A percentile compares a stretch with the other conserved stretches of the same genome.
These are phyloP conservation scores for Stomatorhinus ivindoensis DNA, from an alignment of 2,113 vertebrate species.

Conservation along the genomic window DNA sequence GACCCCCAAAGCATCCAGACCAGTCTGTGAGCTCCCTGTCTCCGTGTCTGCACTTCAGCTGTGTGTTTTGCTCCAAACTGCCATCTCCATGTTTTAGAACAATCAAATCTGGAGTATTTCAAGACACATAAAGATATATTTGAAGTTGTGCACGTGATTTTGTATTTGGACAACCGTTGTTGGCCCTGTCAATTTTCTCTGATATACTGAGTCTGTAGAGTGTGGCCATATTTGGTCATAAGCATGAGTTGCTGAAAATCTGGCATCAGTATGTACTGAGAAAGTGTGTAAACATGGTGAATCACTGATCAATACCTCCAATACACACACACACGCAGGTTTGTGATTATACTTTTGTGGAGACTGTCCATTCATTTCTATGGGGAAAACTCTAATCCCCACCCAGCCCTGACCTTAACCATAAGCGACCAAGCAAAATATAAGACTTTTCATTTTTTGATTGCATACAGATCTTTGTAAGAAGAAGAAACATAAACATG, in stretches of 20 bases:
- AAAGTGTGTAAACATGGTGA: background rate
- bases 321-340: background rate
- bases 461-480: too few species aligned
- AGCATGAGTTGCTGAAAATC: background rate
- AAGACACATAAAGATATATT: background rate
- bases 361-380: too few species aligned
- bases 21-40: constrained; percentile 39
- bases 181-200: background rate
- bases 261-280: background rate
- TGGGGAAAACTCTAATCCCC: too few species aligned
- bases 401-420: too few species aligned
- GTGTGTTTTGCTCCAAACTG: background rate
- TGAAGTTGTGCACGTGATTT: background rate
- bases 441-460: too few species aligned
- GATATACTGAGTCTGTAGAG: background rate
- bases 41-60: background rate
- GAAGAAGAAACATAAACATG: too few species aligned
- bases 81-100: background rate
- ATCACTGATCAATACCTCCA: background rate
- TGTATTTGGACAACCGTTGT: background rate
- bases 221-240: background rate
- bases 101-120: background rate
- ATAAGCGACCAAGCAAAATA: too few species aligned
- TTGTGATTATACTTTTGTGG: too few species aligned
- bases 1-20: constrained; percentile 40